A percentile compares a stretch with the other conserved stretches of the same genome.
phyloP scores from a whole-genome alignment of 2,113 vertebrate species.

The Holacanthus passer region DNA sequence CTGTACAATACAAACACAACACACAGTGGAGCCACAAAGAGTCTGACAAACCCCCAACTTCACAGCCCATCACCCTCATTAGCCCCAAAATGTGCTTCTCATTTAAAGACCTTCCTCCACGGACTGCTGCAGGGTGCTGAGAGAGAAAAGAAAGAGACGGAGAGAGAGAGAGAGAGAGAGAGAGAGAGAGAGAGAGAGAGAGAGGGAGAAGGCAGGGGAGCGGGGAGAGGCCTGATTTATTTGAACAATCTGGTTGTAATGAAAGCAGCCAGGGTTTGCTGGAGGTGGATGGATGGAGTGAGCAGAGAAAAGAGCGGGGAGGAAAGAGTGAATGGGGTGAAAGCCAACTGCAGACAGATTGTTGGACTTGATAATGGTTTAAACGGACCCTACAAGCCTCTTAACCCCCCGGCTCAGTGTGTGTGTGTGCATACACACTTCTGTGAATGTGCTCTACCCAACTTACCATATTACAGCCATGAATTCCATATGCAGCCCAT shows the following conservation, averaged over 20 bases:
- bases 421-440: slow-evolving; percentile 17
- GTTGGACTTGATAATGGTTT: slow-evolving; percentile 75
- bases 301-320: slow-evolving; percentile 29
- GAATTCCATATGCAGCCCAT: slow-evolving; percentile 38
- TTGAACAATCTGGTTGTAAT: slow-evolving; percentile 79
- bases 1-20: neutral
- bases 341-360: slow-evolving; percentile 79
- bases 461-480: slow-evolving; percentile 10
- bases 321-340: slow-evolving; percentile 51
- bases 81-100: slow-evolving; percentile 70
- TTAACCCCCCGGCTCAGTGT: slow-evolving; percentile 12
- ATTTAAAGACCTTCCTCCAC: slow-evolving; percentile 41
- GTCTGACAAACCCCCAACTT: slow-evolving; percentile 44
- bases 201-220: neutral
- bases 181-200: too few species aligned
- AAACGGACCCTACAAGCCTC: slow-evolving; percentile 50
- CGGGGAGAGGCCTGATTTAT: slow-evolving; percentile 65
- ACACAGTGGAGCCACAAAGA: neutral
- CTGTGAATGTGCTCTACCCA: neutral
- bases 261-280: slow-evolving; percentile 59
- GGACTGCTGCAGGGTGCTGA: slow-evolving; percentile 28
- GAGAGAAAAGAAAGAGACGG: slow-evolving; percentile 34
- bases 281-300: slow-evolving; percentile 61
- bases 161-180: slow-evolving; percentile 33
- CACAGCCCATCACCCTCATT: slow-evolving; percentile 58